Evolutionary conservation across 2,113 vertebrate genomes (phyloP), one percentile per base, ranked within the genome.

Genomic region (Elaphurus davidianus): DNA sequence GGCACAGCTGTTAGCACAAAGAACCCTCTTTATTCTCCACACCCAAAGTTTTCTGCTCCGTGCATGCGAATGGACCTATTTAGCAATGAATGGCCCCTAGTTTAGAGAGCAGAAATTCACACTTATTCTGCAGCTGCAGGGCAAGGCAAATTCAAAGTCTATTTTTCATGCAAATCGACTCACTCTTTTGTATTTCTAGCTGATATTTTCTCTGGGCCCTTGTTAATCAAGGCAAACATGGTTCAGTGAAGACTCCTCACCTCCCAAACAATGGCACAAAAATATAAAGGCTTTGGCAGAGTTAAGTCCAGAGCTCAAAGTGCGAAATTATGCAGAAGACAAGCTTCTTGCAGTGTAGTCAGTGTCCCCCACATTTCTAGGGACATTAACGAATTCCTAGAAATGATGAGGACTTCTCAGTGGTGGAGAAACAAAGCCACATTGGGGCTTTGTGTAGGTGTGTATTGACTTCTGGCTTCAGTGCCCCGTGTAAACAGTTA

Each of bases 81-180:
- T 82, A 87, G 82, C 57, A 21, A 15, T 7, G 45, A 85, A 7
- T 52, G 23, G 90, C 91, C 97, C 82, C 9, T n/a, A 6, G 45
- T 40, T 40, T 50, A 52, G 14, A 36, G 45, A 67, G 47, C 5
- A 81, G n/a, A 94, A 86, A 86, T 83, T 78, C 89, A 47, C 1
- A 40, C 79, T 82, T 52, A 1, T 45, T 60, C 52, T 25, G 82
- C 27, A 95, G 82, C 59, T 30, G 25, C 96, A 71, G n/a, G 33
- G 30, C 52, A 55, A 74, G 90, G 33, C 43, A 62, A 47, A 83
- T 78, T 87, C 54, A 85, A 84, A 50, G 67, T 93, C 91, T 96
- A 30, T 93, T 93, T 82, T 83, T n/a, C 36, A 92, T 95, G 95
- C 67, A 93, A 84, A 93, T 92, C 6, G 10, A 86, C 89, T 60